These are phyloP conservation scores for Chloroclystis v-ata DNA, from an alignment of 2,888 invertebrate species.

Conservation along the genomic window DNA sequence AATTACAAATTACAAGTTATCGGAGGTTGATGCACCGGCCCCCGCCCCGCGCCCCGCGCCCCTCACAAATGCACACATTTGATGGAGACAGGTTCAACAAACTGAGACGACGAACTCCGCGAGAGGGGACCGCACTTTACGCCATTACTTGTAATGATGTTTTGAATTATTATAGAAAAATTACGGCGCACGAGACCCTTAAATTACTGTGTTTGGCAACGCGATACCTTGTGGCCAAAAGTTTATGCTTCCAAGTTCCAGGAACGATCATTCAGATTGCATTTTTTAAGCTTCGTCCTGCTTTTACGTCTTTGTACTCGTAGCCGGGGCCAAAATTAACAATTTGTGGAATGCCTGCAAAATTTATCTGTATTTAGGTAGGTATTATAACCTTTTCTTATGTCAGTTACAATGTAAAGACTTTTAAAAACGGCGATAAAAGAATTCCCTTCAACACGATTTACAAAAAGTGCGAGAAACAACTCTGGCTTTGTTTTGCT, in stretches of 20 bases:
- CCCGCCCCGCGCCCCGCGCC: slow-evolving; percentile 40
- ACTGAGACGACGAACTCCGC: slow-evolving; percentile 49
- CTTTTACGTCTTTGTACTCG: slow-evolving; percentile 12
- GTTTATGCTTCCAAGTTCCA: slow-evolving; percentile 35
- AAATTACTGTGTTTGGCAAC: slow-evolving; percentile 44
- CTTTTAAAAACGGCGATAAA: no score
- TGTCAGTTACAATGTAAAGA: no score
- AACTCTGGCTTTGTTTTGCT: no score
- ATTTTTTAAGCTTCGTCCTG: slow-evolving; percentile 28
- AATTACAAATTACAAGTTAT: slow-evolving; percentile 75
- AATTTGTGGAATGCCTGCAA: no score
- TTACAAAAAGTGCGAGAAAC: background rate
- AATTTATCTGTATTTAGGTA: no score
- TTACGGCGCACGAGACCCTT: slow-evolving; percentile 41
- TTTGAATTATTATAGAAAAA: slow-evolving; percentile 61
- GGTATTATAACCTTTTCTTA: no score
- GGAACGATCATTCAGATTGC: slow-evolving; percentile 40
- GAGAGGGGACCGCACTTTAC: slow-evolving; percentile 54
- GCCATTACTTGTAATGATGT: slow-evolving; percentile 60
- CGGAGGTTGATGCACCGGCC: slow-evolving; percentile 71
- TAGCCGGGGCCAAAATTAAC: no score
- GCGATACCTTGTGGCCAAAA: slow-evolving; percentile 40
- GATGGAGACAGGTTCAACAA: slow-evolving; percentile 71
- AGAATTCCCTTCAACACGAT: background rate
- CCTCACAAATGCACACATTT: slow-evolving; percentile 62